Evolutionary conservation across 2,113 vertebrate genomes (phyloP), one percentile per base, ranked within the genome.

Genomic region (Murina feae): DNA sequence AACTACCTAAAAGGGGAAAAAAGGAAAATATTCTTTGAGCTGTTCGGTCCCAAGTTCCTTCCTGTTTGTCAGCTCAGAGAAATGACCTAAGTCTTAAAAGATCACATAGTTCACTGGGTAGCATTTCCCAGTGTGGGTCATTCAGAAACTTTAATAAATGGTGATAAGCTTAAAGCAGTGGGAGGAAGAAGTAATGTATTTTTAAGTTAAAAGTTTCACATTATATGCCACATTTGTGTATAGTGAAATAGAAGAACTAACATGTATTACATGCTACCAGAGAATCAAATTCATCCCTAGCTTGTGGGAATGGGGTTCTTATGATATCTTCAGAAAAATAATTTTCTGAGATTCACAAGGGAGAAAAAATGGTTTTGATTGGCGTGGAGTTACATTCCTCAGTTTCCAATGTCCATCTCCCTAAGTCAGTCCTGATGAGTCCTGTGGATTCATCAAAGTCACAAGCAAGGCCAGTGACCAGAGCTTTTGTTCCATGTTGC

Each of bases 1-100:
- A 44, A 65, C 74, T 96, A 49, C 96, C 42, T 89, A 92, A 90
- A 88, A 82, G 60, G 72, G 30, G 2, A 66, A 94, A 95, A 90
- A 0, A 1, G 9, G 90, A 95, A 95, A 93, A 80, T 86, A 95
- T 75, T 80, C n/a, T 85, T 69, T 74, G 80, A 91, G 85, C n/a
- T 71, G 4, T 91, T 90, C 88, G 60, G 17, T 93, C 18, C 66
- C 55, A 83, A 86, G n/a, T 89, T 89, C 39, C 60, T 75, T 80
- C 44, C 82, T 0, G 0, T 42, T 79, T 94, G 53, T 95, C 75
- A 68, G 28, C 63, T 86, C 28, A 60, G 82, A 96, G 83, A 86
- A 83, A 71, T 20, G 28, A 53, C 35, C 32, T 72, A 30, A 42
- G 63, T 88, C 72, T 84, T 51, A 71, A 44, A 86, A 86, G 63